phyloP scores from a whole-genome alignment of 2,888 invertebrate species.

The Anarsia innoxiella region DNA sequence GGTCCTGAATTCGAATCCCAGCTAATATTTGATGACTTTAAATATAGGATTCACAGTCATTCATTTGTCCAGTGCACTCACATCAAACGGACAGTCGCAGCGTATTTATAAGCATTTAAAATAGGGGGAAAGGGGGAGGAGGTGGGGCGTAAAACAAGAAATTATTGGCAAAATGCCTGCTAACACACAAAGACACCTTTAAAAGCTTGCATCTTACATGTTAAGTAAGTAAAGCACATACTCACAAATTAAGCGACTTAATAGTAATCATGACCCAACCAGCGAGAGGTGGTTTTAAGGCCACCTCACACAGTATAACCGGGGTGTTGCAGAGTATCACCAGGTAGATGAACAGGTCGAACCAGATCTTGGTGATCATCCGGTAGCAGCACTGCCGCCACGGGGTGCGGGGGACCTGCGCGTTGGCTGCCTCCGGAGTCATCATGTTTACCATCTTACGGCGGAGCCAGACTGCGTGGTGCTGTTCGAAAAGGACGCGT shows the following conservation, averaged over 20 bases:
- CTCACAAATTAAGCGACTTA: constrained; percentile 58
- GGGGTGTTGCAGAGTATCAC: constrained; percentile 61
- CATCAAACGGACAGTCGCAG: too few species aligned
- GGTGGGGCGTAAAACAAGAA: too few species aligned
- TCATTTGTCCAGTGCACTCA: too few species aligned
- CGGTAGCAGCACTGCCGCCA: constrained; percentile 52
- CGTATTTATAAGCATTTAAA: too few species aligned
- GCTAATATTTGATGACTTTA: too few species aligned
- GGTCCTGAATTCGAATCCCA: too few species aligned
- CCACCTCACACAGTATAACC: constrained; percentile 56
- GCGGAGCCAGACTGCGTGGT: constrained; percentile 58
- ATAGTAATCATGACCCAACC: constrained; percentile 29
- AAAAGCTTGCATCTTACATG: not conserved
- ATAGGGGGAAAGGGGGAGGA: too few species aligned
- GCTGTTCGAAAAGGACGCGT: constrained; percentile 29
- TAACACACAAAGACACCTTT: too few species aligned
- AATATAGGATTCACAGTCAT: too few species aligned
- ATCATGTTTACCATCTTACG: constrained; percentile 56
- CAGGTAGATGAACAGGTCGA: constrained; percentile 60
- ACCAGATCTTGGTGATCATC: constrained; percentile 50
- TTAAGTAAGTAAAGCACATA: constrained; percentile 15
- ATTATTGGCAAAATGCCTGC: too few species aligned
- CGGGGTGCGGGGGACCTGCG: constrained; percentile 42
- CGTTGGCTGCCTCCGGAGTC: constrained; percentile 40
- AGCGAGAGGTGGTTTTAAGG: constrained; percentile 31